Evolutionary conservation across 2,888 invertebrate genomes (phyloP), one percentile per base, ranked within the genome.

Genomic region (Thera britannica): DNA sequence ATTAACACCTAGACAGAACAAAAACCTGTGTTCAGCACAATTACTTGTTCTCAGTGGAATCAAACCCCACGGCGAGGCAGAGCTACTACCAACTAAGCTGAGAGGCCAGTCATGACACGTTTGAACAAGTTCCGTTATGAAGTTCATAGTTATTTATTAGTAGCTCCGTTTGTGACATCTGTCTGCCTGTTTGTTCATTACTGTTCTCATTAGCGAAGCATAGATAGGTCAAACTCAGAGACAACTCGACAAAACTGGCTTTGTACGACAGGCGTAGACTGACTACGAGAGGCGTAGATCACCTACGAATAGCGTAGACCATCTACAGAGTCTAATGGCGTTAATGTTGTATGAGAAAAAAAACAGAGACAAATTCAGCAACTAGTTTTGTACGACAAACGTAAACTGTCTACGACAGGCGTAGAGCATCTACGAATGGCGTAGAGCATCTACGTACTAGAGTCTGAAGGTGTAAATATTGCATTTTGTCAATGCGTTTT

Each of bases 161-260:
- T 11, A 44, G 34, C 49, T 61, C 55, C 54, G 60, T 67, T 70
- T 63, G 70, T 67, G 70, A 67, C 66, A 62, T 51, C 66, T 59
- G 59, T 57, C 66, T 46, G 55, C 3, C 61, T 67, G 61, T 70
- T 68, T 63, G 71, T 70, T 70, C 63, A 70, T 70, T 67, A 70
- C 63, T 57, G 57, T 38, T 63, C 70, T 70, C 66, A 70, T 70
- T 70, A 70, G 57, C 46, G 61, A 23, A 8, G 36, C 3, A 38
- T n/a, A 70, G 70, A 63, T 58, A 70, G 59, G 11, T 54, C 0
- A 8, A 1, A n/a, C 44, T 11, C 23, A 52, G 48, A 68, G 59
- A 36, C 8, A 54, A 9, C 23, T 23, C 23, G 23, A 23, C 23
- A 23, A 23, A 23, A 23, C 23, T 41, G n/a, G 5, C 6, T 8